phyloP scores from a whole-genome alignment of 2,797 vertebrate genomes.

The Acanthornis magna region DNA sequence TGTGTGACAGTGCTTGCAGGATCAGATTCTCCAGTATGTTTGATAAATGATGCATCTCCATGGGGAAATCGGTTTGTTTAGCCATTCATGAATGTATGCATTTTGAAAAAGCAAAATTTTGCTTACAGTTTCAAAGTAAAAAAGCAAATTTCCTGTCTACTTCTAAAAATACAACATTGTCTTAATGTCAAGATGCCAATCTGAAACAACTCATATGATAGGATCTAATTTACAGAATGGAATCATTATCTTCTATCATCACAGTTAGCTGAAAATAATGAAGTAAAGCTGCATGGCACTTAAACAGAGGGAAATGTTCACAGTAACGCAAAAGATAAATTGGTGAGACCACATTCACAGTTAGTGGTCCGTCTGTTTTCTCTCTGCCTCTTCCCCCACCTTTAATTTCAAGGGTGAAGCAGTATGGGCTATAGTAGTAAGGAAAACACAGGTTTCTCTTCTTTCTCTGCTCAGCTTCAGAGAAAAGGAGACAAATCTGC shows the following conservation, averaged over 20 bases:
- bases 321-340: background rate
- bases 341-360: background rate
- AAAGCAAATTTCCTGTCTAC: conserved; percentile 22
- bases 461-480: background rate
- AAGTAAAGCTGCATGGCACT: background rate
- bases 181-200: conserved; percentile 29
- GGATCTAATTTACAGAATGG: conserved; percentile 12
- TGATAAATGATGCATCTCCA: background rate
- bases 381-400: background rate
- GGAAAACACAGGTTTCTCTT: background rate
- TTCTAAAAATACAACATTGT: conserved; percentile 40
- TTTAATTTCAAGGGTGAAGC: background rate
- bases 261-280: conserved; percentile 10
- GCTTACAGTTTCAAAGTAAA: background rate
- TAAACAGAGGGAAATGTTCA: background rate
- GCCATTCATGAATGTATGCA: background rate
- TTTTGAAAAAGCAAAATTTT: background rate
- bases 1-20: background rate
- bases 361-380: background rate
- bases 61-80: background rate
- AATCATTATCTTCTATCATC: conserved; percentile 8
- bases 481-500: background rate
- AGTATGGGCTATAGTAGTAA: background rate
- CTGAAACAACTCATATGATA: conserved; percentile 9
- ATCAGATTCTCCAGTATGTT: background rate